Conservation (phyloP, 2,888 invertebrate species). For the Drosophila anceps region DNA sequence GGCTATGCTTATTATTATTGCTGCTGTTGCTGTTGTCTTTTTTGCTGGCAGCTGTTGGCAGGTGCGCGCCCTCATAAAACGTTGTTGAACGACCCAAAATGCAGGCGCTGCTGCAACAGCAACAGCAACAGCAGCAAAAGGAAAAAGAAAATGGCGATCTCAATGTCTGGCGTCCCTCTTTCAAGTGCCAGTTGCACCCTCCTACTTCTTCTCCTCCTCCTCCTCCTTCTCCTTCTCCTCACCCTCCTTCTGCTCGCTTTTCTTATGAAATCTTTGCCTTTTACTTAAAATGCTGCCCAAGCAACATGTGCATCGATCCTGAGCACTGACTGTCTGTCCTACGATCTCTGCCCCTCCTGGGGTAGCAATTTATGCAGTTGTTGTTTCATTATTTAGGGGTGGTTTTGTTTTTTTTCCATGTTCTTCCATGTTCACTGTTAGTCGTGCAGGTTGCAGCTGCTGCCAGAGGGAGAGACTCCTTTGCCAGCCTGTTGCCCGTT, state of each 20-base stretch:
- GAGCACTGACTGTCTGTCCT: slow-evolving; percentile 38
- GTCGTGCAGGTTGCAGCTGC: slow-evolving; percentile 72
- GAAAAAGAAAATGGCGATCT: slow-evolving; percentile 64
- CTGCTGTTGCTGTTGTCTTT: slow-evolving; percentile 14
- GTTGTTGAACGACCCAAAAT: slow-evolving; percentile 50
- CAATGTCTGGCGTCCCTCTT: slow-evolving; percentile 52
- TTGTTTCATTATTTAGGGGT: slow-evolving; percentile 73
- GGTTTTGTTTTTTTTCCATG: too few relatives aligned
- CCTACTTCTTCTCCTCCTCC: slow-evolving; percentile 25
- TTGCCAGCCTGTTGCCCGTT: slow-evolving; percentile 54
- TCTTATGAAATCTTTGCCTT: slow-evolving; percentile 75
- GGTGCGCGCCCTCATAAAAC: slow-evolving; percentile 80
- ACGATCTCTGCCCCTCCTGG: slow-evolving; percentile 51
- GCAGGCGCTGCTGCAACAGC: slow-evolving; percentile 50
- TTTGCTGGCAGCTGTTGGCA: slow-evolving; percentile 74
- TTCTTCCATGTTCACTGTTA: background rate
- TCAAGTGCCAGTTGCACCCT: slow-evolving; percentile 70
- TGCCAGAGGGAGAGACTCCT: slow-evolving; percentile 31
- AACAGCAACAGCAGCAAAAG: slow-evolving; percentile 27
- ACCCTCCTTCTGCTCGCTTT: slow-evolving; percentile 34
- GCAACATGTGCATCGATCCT: slow-evolving; percentile 72
- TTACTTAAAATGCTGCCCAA: slow-evolving; percentile 53
- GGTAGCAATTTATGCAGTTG: slow-evolving; percentile 76
- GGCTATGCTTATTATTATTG: slow-evolving; percentile 71
- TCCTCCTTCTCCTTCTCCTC: slow-evolving; percentile 6